Conservation (phyloP, 2,113 vertebrate genomes). For the Syrmaticus mikado region DNA sequence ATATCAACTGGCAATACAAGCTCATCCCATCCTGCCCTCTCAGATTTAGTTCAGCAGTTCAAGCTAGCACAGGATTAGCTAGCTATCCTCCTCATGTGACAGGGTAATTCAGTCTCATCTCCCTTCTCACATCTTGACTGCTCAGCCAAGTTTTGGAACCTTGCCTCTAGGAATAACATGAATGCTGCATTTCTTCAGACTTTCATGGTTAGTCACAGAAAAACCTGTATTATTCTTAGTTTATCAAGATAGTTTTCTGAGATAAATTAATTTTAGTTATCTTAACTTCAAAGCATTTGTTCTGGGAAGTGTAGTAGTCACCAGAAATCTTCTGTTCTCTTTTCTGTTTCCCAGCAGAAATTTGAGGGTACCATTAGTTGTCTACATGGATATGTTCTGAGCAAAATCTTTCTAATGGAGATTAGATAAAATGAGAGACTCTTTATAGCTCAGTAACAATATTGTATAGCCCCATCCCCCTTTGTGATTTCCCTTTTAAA, state of each 20-base stretch:
- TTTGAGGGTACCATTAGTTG: background rate
- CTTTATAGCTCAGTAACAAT: background rate
- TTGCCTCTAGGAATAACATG: background rate
- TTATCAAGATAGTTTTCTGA: background rate
- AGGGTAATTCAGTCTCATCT: slow-evolving; percentile 9
- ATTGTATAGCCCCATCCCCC: background rate
- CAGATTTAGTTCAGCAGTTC: slow-evolving; percentile 23
- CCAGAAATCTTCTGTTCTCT: background rate
- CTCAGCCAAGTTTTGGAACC: background rate
- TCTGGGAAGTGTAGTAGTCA: background rate
- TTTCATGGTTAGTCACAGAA: background rate
- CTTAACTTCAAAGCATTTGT: background rate
- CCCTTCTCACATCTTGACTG: background rate
- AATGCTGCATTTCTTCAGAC: background rate
- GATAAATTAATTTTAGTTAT: background rate
- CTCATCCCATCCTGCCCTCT: slow-evolving; percentile 18
- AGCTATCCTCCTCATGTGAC: background rate
- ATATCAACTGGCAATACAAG: background rate
- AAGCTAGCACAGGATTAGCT: slow-evolving; percentile 17
- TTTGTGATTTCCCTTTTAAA: background rate
- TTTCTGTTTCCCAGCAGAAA: background rate
- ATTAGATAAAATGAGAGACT: background rate
- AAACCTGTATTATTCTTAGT: background rate
- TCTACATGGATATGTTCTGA: background rate
- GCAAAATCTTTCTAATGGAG: background rate